Evolutionary conservation across 1,140 invertebrate genomes (phyloP).

Genomic region (Oreohelix idahoensis): DNA sequence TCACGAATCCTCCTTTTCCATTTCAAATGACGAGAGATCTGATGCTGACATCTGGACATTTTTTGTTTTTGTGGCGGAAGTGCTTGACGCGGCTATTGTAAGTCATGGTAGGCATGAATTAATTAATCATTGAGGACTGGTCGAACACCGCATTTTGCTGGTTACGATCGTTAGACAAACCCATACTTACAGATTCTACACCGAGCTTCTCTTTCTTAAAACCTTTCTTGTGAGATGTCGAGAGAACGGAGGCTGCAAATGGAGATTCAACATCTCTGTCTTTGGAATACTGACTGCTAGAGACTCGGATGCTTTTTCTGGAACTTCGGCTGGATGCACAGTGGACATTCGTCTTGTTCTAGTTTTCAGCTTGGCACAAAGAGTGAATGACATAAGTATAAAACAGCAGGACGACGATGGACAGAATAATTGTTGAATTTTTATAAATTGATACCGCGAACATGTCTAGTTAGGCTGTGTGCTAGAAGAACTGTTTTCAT

Average conservation of each 20-base stretch:
- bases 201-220: neutral
- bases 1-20: no score
- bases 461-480: neutral
- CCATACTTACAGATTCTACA: neutral
- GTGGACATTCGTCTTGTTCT: neutral
- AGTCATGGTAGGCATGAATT: neutral
- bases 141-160: neutral
- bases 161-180: neutral
- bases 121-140: neutral
- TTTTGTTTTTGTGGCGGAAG: neutral
- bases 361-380: neutral
- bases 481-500: neutral
- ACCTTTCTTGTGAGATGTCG: neutral
- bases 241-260: neutral
- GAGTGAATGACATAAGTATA: neutral
- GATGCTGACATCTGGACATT: neutral
- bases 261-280: neutral
- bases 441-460: neutral
- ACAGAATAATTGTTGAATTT: neutral
- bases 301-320: neutral
- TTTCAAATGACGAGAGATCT: neutral
- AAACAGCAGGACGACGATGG: neutral
- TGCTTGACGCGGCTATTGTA: neutral
- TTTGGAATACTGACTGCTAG: neutral
- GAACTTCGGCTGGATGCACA: neutral